Evolutionary conservation across 1,140 invertebrate species (phyloP).

Genomic region (Coelopa frigida): DNA sequence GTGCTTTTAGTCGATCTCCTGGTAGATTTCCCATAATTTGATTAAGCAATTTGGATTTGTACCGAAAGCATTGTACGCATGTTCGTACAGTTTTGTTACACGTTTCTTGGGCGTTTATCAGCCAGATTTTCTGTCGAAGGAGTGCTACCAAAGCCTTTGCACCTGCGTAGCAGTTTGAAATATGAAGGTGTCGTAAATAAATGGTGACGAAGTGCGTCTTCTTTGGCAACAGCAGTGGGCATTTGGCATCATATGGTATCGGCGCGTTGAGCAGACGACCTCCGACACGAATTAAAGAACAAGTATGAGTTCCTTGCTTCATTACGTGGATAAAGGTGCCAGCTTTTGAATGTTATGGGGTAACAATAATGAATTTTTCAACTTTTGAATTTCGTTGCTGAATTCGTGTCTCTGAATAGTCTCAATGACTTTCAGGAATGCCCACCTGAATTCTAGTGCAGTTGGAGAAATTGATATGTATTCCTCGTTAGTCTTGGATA

Average conservation of each 20-base stretch:
- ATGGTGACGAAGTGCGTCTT: slow-evolving; percentile 1
- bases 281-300: background rate
- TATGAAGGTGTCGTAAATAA: slow-evolving; percentile 3
- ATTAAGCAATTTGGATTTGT: background rate
- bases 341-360: background rate
- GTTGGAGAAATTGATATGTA: background rate
- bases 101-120: slow-evolving; percentile 8
- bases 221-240: slow-evolving; percentile 3
- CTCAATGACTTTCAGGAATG: background rate
- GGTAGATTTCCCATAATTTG: slow-evolving; percentile 12
- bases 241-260: slow-evolving; percentile 1
- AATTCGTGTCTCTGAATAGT: background rate
- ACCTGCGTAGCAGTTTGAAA: slow-evolving; percentile 3
- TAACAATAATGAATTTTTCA: background rate
- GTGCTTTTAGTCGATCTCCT: background rate
- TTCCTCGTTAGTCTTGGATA: too few relatives aligned
- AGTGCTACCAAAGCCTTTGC: background rate
- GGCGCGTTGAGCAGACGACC: slow-evolving; percentile 1
- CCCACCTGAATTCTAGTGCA: background rate
- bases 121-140: slow-evolving; percentile 4
- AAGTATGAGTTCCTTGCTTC: background rate
- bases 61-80: slow-evolving; percentile 6
- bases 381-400: background rate
- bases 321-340: slow-evolving; percentile 5
- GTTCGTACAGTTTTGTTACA: slow-evolving; percentile 5